Percentiles rank a stretch among this genome's conserved stretches.
Conservation (phyloP, 2,113 vertebrate genomes). For the Carassius carassius region DNA sequence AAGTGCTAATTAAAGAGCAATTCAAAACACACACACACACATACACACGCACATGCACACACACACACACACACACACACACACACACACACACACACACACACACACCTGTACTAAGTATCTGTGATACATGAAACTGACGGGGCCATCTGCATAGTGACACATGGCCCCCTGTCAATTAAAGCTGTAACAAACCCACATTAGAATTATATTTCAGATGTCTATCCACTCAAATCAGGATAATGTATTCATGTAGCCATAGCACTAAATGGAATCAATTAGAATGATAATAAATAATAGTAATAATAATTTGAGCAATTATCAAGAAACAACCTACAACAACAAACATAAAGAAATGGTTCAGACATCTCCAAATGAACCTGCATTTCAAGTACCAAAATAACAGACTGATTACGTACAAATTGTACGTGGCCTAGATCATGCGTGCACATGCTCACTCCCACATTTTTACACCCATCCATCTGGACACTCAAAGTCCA, state of each 20-base stretch:
- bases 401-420: background rate
- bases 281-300: background rate
- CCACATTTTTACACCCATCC: constrained; percentile 8
- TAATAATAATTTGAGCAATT: background rate
- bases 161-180: background rate
- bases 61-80: background rate
- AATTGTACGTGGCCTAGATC: background rate
- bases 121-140: constrained; percentile 17
- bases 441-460: constrained; percentile 5
- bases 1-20: background rate
- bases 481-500: constrained; percentile 28
- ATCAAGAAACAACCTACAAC: constrained; percentile 25
- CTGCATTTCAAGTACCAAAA: background rate
- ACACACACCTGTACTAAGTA: background rate
- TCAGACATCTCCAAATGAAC: background rate
- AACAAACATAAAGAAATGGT: constrained; percentile 4
- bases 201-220: background rate
- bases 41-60: background rate
- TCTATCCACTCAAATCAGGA: constrained; percentile 2
- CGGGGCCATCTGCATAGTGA: constrained; percentile 12
- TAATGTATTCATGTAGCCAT: constrained; percentile 43
- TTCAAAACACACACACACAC: background rate
- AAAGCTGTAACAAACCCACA: background rate
- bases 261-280: constrained; percentile 36
- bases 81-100: background rate